Base-by-base conservation (phyloP, 2,113 vertebrate species). In the Cynocephalus volans region DNA sequence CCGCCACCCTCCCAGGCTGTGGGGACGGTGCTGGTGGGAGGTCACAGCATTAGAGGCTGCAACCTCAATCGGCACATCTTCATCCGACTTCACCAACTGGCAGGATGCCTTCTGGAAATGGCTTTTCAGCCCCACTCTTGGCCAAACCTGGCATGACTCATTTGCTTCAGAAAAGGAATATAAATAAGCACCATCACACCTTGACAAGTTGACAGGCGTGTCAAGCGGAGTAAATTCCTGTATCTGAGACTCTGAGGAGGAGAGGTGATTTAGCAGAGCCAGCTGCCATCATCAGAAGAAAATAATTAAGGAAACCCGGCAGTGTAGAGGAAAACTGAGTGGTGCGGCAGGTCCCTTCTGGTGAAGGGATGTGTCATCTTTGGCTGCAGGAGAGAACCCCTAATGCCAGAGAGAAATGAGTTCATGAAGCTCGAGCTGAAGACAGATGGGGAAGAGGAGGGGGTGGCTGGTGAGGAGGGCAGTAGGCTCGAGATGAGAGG, bases 231-330 rank as follows among this genome's bases (percentile, higher is more conserved):
- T 96, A 96, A 98, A 97, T 96, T 92, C 96, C 94, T 26, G 2
- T 62, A 62, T 89, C 94, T 81, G 48, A 95, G 94, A 96, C 95
- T 94, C 96, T 1, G 95, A 95, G 82, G 62, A 94, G 1, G 3
- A 98, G 85, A 92, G 73, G 79, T 81, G 83, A 96, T 92, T 96
- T 97, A 97, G 95, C 94, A 97, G 87, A 96, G 95, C 87, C 97
- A 90, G 83, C 93, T 96, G 88, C 96, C 86, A 0, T 89, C 95
- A 90, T 95, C 88, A 98, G 97, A 97, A 98, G 95, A 98, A 97
- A 98, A 98, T 98, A 97, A 97, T 98, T 96, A 97, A 95, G 97
- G 92, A 60, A 92, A 75, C 50, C 28, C 17, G 21, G 76, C 89
- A 79, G 56, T 24, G 0, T 81, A 83, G 96, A 89, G 93, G 33